Evolutionary conservation across 2,888 invertebrate genomes (phyloP).

Genomic region (Drosophila mimetica): DNA sequence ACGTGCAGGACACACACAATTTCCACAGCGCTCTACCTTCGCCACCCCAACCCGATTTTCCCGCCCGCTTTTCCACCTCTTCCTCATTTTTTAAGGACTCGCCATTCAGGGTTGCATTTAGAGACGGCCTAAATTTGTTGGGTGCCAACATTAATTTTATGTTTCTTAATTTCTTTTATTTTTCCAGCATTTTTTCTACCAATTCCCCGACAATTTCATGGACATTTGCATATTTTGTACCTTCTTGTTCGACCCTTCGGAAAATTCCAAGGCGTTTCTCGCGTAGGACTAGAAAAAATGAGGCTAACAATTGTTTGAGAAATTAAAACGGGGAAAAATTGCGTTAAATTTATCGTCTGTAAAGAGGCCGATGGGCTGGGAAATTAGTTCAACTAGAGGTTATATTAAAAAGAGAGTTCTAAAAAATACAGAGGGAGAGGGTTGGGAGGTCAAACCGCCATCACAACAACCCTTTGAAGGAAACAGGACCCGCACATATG

Average conservation of each 20-base stretch:
- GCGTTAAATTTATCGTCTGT: slow-evolving; percentile 75
- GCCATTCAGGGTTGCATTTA: slow-evolving; percentile 23
- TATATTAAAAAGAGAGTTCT: no score
- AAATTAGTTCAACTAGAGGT: slow-evolving; percentile 74
- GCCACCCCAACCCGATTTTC: not conserved
- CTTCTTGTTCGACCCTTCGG: slow-evolving; percentile 8
- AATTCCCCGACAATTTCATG: slow-evolving; percentile 75
- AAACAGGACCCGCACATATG: slow-evolving; percentile 69
- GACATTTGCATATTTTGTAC: slow-evolving; percentile 76
- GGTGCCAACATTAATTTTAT: slow-evolving; percentile 82
- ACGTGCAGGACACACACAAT: slow-evolving; percentile 58
- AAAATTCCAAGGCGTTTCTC: slow-evolving; percentile 49
- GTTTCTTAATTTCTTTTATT: slow-evolving; percentile 81
- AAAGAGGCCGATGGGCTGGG: slow-evolving; percentile 51
- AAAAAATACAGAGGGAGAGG: slow-evolving; percentile 5
- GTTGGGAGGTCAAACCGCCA: slow-evolving; percentile 16
- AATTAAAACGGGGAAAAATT: slow-evolving; percentile 62
- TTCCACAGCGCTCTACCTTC: slow-evolving; percentile 18
- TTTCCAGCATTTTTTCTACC: slow-evolving; percentile 58
- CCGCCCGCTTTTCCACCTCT: not conserved
- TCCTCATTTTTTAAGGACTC: not conserved
- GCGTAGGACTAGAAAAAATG: slow-evolving; percentile 9
- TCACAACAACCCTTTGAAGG: slow-evolving; percentile 24
- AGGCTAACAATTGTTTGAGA: slow-evolving; percentile 47
- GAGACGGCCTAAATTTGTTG: slow-evolving; percentile 62